Conservation (phyloP, 2,797 vertebrate species). For the Oreochromis grahami region DNA sequence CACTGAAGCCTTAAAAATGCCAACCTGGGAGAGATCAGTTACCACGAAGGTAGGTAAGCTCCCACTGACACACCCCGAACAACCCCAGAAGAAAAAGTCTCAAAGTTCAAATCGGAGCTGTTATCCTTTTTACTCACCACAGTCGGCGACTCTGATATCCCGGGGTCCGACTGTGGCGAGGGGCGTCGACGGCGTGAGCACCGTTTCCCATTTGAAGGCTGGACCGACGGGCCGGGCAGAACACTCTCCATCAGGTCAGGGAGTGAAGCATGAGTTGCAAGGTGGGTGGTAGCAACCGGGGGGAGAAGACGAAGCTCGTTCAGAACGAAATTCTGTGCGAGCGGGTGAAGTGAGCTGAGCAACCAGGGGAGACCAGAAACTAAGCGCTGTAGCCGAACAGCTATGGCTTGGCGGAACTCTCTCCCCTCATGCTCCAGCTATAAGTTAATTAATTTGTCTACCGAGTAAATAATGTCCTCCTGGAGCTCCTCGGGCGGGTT, state of each 20-base stretch:
- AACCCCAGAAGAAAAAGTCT: not conserved
- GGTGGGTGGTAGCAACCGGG: not conserved
- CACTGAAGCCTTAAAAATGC: not conserved
- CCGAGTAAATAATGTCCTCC: not conserved
- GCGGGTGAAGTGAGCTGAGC: not conserved
- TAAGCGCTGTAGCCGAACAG: not conserved
- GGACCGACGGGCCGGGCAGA: not conserved
- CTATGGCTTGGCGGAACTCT: not conserved
- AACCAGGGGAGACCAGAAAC: not conserved
- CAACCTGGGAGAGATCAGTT: not conserved
- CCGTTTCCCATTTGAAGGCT: not conserved
- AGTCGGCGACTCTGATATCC: not conserved
- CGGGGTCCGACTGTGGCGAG: not conserved
- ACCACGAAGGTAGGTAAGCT: not conserved
- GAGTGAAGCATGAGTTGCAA: not conserved
- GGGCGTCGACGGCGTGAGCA: not conserved
- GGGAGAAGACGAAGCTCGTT: not conserved
- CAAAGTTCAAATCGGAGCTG: not conserved
- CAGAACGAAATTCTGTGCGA: not conserved
- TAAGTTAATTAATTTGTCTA: not conserved
- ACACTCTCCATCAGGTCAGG: too few relatives aligned
- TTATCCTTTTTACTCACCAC: not conserved
- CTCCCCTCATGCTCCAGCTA: not conserved
- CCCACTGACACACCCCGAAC: not conserved
- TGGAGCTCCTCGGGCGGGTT: too few relatives aligned